phyloP scores from a whole-genome alignment of 2,113 vertebrate genomes.

The Ranitomeya variabilis region DNA sequence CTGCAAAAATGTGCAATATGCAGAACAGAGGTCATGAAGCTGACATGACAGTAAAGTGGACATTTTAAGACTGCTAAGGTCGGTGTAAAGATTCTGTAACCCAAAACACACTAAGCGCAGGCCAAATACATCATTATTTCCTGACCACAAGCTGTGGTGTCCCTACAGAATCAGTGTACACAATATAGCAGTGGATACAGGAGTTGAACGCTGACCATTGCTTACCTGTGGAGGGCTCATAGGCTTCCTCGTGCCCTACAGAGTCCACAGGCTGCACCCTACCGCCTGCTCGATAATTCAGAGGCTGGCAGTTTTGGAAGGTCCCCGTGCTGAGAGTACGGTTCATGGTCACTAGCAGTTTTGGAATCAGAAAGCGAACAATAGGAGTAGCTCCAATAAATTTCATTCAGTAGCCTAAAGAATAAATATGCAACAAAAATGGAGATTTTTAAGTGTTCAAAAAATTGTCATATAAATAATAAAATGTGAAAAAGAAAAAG shows the following conservation, averaged over 20 bases:
- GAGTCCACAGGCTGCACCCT: slow-evolving; percentile 74
- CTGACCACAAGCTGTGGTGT: no score
- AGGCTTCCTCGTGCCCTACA: slow-evolving; percentile 76
- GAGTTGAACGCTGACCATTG: background rate
- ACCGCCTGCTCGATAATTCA: slow-evolving; percentile 84
- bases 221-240: slow-evolving; percentile 89
- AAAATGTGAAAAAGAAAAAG: no score
- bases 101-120: no score
- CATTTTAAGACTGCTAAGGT: no score
- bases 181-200: background rate
- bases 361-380: slow-evolving; percentile 30
- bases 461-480: no score
- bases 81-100: no score
- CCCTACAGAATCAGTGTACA: background rate
- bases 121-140: no score
- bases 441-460: no score
- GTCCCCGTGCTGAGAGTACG: slow-evolving; percentile 72
- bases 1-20: no score
- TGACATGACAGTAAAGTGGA: no score
- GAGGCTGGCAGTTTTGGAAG: slow-evolving; percentile 71
- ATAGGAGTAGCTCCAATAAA: background rate
- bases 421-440: background rate
- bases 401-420: slow-evolving; percentile 38
- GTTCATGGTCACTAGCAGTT: slow-evolving; percentile 66
- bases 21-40: no score